These are phyloP conservation scores for Zaprionus camerounensis DNA, from an alignment of 1,140 invertebrate genomes.

Conservation along the genomic window DNA sequence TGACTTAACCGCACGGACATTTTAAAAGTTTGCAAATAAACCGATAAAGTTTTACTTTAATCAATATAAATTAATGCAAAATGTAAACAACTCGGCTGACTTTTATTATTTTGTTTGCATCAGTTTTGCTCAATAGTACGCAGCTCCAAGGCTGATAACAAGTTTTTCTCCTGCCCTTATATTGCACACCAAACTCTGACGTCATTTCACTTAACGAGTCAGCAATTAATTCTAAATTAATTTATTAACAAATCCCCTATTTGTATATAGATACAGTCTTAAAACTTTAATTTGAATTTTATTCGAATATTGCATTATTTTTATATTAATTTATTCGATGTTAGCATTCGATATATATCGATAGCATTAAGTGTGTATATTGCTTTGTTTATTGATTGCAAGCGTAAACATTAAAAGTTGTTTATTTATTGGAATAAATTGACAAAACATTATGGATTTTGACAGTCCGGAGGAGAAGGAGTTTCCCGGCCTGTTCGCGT, in stretches of 20 bases:
- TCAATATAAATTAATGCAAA: slow-evolving; percentile 2
- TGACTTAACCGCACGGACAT: slow-evolving; percentile 65
- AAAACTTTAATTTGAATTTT: not conserved
- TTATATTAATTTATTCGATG: slow-evolving; percentile 20
- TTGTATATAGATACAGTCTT: not conserved
- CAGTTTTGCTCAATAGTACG: slow-evolving; percentile 25
- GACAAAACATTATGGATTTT: slow-evolving; percentile 89
- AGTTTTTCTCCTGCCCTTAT: not conserved
- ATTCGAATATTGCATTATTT: not conserved
- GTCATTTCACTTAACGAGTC: not conserved
- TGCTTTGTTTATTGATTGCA: slow-evolving; percentile 51
- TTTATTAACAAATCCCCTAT: too few species aligned
- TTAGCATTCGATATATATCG: slow-evolving; percentile 9
- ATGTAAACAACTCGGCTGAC: slow-evolving; percentile 43
- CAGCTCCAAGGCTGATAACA: slow-evolving; percentile 8
- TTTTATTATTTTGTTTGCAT: slow-evolving; percentile 11
- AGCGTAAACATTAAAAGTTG: slow-evolving; percentile 45
- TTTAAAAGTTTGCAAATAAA: not conserved
- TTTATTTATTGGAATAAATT: slow-evolving; percentile 54
- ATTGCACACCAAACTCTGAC: not conserved
- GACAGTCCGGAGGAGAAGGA: slow-evolving; percentile 96
- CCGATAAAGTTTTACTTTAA: not conserved
- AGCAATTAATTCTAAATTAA: not conserved
- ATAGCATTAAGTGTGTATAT: not conserved
- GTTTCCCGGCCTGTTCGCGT: slow-evolving; percentile 94